Conservation (phyloP, 2,113 vertebrate species). For the Pagrus major region DNA sequence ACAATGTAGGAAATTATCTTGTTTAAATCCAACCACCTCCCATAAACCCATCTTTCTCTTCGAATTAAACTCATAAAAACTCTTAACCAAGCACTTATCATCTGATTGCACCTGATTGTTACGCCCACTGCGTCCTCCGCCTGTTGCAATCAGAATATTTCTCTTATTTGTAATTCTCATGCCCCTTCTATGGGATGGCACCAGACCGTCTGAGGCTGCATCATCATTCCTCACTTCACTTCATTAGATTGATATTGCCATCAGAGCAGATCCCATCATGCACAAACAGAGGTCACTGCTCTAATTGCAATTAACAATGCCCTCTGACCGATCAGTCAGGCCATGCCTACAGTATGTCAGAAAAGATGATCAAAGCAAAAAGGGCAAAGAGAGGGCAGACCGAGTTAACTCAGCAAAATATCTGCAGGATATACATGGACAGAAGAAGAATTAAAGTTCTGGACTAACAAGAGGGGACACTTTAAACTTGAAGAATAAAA, state of each 20-base stretch:
- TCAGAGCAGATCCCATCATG: slow-evolving; percentile 17
- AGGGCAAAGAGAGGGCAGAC: not conserved
- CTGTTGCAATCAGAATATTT: slow-evolving; percentile 25
- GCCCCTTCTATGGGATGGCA: not conserved
- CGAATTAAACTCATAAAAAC: not conserved
- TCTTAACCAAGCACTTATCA: not conserved
- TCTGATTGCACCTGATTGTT: slow-evolving; percentile 37
- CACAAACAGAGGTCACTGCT: slow-evolving; percentile 43
- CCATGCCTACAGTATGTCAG: slow-evolving; percentile 2
- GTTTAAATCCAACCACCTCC: slow-evolving; percentile 1
- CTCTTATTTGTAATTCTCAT: not conserved
- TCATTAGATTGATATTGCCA: slow-evolving; percentile 38
- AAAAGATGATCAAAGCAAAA: not conserved
- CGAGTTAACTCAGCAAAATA: not conserved
- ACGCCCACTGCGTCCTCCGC: not conserved
- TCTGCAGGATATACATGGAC: not conserved
- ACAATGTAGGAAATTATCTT: not conserved
- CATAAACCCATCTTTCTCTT: not conserved
- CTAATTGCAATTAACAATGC: slow-evolving; percentile 27
- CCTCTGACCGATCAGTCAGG: slow-evolving; percentile 25
- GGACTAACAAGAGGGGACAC: not conserved
- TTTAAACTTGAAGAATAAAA: not conserved
- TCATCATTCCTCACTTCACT: slow-evolving; percentile 30
- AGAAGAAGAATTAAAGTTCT: not conserved
- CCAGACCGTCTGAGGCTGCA: slow-evolving; percentile 18